Base-by-base conservation (phyloP, 2,797 vertebrate species). In the Chloroceryle inda region DNA sequence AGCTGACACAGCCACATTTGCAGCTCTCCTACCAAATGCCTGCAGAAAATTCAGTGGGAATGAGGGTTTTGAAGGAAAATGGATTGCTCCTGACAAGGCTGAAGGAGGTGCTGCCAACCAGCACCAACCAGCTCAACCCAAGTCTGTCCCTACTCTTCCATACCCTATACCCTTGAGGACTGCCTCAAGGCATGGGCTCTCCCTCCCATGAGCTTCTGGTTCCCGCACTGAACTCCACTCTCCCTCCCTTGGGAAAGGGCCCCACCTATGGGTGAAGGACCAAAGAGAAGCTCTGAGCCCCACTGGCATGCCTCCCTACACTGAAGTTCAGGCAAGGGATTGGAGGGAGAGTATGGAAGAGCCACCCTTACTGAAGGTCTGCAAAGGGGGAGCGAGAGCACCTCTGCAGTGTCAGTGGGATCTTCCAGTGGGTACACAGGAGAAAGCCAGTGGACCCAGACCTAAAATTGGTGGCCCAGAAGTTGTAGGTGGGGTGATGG, bases 191-290 rank as follows among this genome's bases (percentile, higher is more conserved):
- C 42, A 74, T 5, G 1, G 61, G 40, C 18, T 84, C 18, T 56
- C 29, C 42, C 9, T 63, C 18, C 63, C 72, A 59, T 0, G 2
- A 79, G n/a, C 37, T 52, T 26, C 74, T 53, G 58, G 5, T 8
- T 73, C 26, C 47, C 55, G 23, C 21, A n/a, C 74, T 42, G 42
- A 89, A 38, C 11, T 49, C 76, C 37, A 11, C 17, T 78, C 49
- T 56, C 87, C 33, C 91, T 95, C 84, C 7, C 75, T 85, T 88
- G 91, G 67, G 72, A 92, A 93, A 96, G 89, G 81, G 94, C 95
- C 95, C 94, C 96, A 95, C 81, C 96, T 94, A 83, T 1, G 40
- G 92, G 95, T 52, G 33, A 89, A 73, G 64, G 61, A 66, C 18
- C 62, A 40, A 62, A 62, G 44, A 86, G 50, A 24, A 93, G 47